A percentile compares a stretch with the other conserved stretches of the same genome.
phyloP scores from a whole-genome alignment of 1,140 invertebrate genomes.

The Drosophila tristis region DNA sequence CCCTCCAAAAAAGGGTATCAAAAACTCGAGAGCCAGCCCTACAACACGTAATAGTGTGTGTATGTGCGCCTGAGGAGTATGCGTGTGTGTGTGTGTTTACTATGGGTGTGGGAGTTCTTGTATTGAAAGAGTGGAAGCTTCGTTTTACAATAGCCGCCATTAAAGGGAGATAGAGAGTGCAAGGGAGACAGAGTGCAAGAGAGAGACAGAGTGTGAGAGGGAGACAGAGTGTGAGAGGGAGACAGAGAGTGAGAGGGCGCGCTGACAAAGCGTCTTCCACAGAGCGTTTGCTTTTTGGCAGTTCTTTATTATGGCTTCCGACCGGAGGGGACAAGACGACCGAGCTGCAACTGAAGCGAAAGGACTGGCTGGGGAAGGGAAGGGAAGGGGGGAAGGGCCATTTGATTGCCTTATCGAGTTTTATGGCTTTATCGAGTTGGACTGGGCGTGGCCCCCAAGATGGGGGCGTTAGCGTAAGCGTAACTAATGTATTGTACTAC shows the following conservation, averaged over 20 bases:
- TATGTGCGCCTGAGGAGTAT: constrained; percentile 8
- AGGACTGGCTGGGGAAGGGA: neutral
- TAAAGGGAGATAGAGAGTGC: constrained; percentile 33
- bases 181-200: constrained; percentile 1
- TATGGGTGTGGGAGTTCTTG: constrained; percentile 55
- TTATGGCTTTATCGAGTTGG: constrained; percentile 76
- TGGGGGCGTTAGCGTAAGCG: constrained; percentile 44
- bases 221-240: neutral
- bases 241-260: constrained; percentile 20
- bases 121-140: constrained; percentile 51
- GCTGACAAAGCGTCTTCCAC: constrained; percentile 64
- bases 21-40: constrained; percentile 26
- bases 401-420: constrained; percentile 77
- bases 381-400: constrained; percentile 28
- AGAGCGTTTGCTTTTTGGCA: constrained; percentile 68
- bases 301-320: constrained; percentile 75
- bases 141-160: constrained; percentile 54
- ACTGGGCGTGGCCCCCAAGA: constrained; percentile 50
- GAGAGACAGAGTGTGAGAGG: constrained; percentile 19
- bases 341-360: constrained; percentile 15
- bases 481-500: constrained; percentile 53
- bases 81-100: constrained; percentile 23
- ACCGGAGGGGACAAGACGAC: neutral
- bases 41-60: constrained; percentile 12
- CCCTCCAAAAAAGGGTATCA: constrained; percentile 11